These are phyloP conservation scores for Exaiptasia diaphana DNA, from an alignment of 64 coral and sea anemone species.

Conservation along the genomic window DNA sequence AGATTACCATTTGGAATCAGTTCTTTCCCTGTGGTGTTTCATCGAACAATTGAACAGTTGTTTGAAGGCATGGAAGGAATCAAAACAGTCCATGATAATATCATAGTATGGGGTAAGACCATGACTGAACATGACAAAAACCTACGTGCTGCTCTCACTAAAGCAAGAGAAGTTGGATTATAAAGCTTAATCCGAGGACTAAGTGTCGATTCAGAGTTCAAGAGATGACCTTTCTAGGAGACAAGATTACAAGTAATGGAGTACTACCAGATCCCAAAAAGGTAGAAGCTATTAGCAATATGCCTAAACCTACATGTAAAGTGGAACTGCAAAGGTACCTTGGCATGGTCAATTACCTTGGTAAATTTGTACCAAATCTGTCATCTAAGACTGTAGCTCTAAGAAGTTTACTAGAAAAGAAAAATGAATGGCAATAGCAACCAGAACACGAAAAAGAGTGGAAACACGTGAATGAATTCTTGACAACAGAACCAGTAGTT, in stretches of 20 bases:
- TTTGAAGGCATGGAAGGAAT: background rate
- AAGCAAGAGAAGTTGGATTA: background rate
- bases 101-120: conserved; percentile 7
- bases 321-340: background rate
- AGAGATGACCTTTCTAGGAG: conserved; percentile 17
- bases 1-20: background rate
- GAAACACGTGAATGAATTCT: conserved; percentile 8
- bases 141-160: background rate
- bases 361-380: conserved; percentile 39
- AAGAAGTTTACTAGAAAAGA: conserved; percentile 6
- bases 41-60: background rate
- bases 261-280: conserved; percentile 2
- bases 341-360: conserved; percentile 43
- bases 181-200: conserved; percentile 17
- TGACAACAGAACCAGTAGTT: conserved; percentile 41
- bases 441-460: conserved; percentile 29
- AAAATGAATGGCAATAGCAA: conserved; percentile 13
- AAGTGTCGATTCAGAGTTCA: conserved; percentile 16
- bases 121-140: background rate
- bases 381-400: conserved; percentile 17
- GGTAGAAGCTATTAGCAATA: background rate
- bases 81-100: conserved; percentile 9
- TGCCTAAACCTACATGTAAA: conserved; percentile 10
- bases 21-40: background rate
- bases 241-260: background rate